Conservation (phyloP, 2,888 invertebrate species). For the Epistrophe eligans region DNA sequence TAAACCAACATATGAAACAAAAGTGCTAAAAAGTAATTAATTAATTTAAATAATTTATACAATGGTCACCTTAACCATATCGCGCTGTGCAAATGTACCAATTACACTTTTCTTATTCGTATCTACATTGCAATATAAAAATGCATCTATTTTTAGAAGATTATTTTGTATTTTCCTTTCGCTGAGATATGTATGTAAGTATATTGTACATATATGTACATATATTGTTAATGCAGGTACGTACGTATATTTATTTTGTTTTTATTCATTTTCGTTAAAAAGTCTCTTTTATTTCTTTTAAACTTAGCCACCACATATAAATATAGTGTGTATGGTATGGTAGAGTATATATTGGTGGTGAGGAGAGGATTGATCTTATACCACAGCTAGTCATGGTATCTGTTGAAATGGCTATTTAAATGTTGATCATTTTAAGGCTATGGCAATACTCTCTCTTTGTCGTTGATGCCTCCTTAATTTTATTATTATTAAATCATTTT, state of each 20-base stretch:
- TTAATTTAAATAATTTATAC: not conserved
- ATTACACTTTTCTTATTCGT: conserved; percentile 30
- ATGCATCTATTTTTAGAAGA: conserved; percentile 63
- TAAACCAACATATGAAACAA: too few relatives aligned
- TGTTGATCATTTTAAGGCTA: not conserved
- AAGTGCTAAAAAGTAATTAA: not conserved
- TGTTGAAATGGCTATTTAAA: not conserved
- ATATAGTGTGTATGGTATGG: not conserved
- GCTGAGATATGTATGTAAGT: not conserved
- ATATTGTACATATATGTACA: too few relatives aligned
- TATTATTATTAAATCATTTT: conserved; percentile 13
- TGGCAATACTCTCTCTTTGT: not conserved
- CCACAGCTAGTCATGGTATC: not conserved
- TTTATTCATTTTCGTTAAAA: conserved; percentile 32
- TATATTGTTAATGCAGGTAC: not conserved
- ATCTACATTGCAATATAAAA: conserved; percentile 54
- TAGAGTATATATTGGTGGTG: not conserved
- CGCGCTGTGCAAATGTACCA: conserved; percentile 34
- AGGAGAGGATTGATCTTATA: conserved; percentile 13
- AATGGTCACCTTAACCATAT: conserved; percentile 1
- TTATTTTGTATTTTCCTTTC: conserved; percentile 56
- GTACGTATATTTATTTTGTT: conserved; percentile 16
- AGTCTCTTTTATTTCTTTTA: conserved; percentile 32
- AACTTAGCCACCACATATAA: not conserved
- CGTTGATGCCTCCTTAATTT: conserved; percentile 9